Evolutionary conservation across 2,113 vertebrate species (phyloP).

Genomic region (Seriola dumerili): DNA sequence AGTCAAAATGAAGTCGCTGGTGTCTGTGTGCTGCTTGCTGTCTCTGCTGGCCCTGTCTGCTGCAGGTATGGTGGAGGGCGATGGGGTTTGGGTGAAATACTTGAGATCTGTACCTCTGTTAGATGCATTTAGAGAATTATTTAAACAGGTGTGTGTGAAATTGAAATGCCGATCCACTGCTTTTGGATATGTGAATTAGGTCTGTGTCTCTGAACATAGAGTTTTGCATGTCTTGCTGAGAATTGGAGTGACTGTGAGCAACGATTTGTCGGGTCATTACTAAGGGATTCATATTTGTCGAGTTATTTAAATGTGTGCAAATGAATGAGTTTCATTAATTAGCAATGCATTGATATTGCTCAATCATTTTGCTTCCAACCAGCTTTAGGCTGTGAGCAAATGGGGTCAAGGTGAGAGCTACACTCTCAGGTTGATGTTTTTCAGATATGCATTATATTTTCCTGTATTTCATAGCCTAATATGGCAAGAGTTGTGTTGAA

Average conservation of each 20-base stretch:
- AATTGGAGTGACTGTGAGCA: background rate
- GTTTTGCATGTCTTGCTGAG: background rate
- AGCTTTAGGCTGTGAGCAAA: background rate
- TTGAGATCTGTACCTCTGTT: background rate
- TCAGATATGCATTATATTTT: background rate
- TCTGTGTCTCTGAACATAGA: slow-evolving; percentile 8
- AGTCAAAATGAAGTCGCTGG: slow-evolving; percentile 81
- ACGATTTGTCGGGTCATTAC: background rate
- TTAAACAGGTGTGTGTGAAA: background rate
- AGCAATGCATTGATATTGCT: background rate
- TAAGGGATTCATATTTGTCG: background rate
- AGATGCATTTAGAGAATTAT: background rate
- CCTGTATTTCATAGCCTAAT: background rate
- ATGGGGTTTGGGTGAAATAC: slow-evolving; percentile 4
- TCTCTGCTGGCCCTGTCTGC: slow-evolving; percentile 74
- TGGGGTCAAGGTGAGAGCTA: background rate
- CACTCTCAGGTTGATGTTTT: background rate
- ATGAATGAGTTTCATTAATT: background rate
- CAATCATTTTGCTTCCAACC: background rate
- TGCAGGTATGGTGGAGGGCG: slow-evolving; percentile 73
- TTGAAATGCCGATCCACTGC: slow-evolving; percentile 1
- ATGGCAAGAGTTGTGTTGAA: background rate
- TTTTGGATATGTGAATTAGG: background rate
- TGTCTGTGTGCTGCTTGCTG: slow-evolving; percentile 74
- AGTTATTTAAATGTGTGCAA: background rate